A percentile compares a stretch with the other conserved stretches of the same genome.
Conservation (phyloP, 2,797 vertebrate genomes). For the Crypturellus tataupa region DNA sequence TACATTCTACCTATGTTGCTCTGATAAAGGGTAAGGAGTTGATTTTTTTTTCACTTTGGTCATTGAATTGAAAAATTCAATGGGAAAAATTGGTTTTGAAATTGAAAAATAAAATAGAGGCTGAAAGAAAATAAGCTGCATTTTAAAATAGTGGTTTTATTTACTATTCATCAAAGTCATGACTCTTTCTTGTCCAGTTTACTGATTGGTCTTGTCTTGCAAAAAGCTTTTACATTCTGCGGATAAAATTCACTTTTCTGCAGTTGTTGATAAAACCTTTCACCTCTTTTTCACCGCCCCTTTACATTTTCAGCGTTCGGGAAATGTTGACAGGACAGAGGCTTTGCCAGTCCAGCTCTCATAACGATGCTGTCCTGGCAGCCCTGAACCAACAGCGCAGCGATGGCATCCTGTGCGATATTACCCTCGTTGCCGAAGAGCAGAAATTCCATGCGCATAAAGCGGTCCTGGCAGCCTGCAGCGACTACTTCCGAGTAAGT, state of each 20-base stretch:
- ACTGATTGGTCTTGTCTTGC: neutral
- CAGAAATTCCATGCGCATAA: slow-evolving; percentile 98
- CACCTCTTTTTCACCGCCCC: neutral
- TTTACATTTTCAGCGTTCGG: slow-evolving; percentile 82
- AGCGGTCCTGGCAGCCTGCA: slow-evolving; percentile 96
- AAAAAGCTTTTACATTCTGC: neutral
- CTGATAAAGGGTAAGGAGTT: neutral
- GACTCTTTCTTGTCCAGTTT: neutral
- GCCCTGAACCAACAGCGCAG: slow-evolving; percentile 97
- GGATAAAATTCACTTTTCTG: neutral
- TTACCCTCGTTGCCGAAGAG: slow-evolving; percentile 94
- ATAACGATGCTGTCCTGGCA: slow-evolving; percentile 92
- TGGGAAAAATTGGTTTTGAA: too few relatives aligned
- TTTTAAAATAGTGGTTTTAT: neutral
- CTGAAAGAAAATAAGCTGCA: neutral
- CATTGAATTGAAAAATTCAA: neutral
- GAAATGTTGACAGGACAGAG: slow-evolving; percentile 98
- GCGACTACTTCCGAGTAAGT: slow-evolving; percentile 97
- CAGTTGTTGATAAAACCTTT: neutral
- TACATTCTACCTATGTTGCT: neutral
- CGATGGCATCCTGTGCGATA: slow-evolving; percentile 94
- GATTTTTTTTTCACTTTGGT: neutral
- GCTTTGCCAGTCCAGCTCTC: slow-evolving; percentile 96
- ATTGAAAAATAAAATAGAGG: neutral
- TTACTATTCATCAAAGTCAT: neutral